phyloP scores from a whole-genome alignment of 2,113 vertebrate species.

The Micronycteris hirsuta region DNA sequence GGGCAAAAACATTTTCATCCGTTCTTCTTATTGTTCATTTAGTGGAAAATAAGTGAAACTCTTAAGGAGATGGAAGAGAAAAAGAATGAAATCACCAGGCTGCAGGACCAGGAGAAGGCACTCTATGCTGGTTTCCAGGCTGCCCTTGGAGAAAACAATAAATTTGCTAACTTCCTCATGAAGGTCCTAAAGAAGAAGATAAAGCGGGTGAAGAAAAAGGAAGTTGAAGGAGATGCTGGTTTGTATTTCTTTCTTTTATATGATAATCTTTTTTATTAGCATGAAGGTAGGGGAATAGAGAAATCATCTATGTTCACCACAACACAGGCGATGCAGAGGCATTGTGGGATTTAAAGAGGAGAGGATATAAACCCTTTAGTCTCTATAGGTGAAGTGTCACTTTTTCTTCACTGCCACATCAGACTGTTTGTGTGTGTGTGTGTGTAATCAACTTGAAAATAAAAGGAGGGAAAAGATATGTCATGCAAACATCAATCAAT shows the following conservation, averaged over 20 bases:
- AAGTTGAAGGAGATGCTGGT: constrained; percentile 78
- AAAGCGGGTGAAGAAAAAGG: constrained; percentile 82
- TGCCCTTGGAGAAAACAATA: constrained; percentile 89
- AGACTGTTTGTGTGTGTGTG: neutral
- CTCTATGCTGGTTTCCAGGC: constrained; percentile 83
- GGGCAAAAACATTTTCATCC: neutral
- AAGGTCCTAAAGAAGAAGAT: constrained; percentile 89
- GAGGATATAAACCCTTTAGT: neutral
- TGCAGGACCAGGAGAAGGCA: constrained; percentile 85
- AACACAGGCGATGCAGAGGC: neutral
- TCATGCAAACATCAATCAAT: neutral
- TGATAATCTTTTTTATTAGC: neutral
- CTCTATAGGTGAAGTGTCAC: neutral
- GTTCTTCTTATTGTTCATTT: constrained; percentile 2
- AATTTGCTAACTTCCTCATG: constrained; percentile 87
- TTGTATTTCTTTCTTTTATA: constrained; percentile 20
- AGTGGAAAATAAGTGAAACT: constrained; percentile 85
- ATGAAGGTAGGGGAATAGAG: neutral
- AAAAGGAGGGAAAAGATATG: neutral
- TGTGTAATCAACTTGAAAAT: neutral
- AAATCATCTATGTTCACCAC: neutral
- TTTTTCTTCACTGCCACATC: neutral
- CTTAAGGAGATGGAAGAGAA: constrained; percentile 85
- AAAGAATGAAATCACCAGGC: constrained; percentile 81
- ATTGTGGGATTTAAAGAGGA: neutral